phyloP scores from a whole-genome alignment of 2,113 vertebrate species.

The Laticauda laticaudata region DNA sequence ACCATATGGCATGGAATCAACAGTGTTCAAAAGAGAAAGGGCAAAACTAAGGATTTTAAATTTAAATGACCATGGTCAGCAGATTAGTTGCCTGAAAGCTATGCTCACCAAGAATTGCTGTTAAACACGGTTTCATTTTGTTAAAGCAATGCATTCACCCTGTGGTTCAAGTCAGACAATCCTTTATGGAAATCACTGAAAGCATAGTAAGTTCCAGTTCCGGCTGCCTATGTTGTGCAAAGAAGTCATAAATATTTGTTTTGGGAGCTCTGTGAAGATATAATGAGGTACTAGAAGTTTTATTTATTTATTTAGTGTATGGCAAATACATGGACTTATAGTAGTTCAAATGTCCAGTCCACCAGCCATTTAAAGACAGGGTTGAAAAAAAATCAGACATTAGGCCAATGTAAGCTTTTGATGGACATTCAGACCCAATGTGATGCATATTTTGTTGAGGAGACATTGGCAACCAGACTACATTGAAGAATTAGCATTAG shows the following conservation, averaged over 20 bases:
- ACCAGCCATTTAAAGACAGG: too few relatives aligned
- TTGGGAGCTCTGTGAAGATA: not conserved
- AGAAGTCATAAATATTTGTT: not conserved
- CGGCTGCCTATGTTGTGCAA: not conserved
- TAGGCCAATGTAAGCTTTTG: too few relatives aligned
- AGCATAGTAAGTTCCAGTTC: not conserved
- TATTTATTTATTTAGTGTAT: too few relatives aligned
- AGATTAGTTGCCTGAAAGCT: not conserved
- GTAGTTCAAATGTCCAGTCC: too few relatives aligned
- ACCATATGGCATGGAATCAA: not conserved
- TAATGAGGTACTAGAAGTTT: not conserved
- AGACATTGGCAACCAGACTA: too few relatives aligned
- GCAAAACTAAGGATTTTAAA: slow-evolving; percentile 9
- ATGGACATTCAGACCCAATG: too few relatives aligned
- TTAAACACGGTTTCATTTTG: not conserved
- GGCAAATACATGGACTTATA: too few relatives aligned
- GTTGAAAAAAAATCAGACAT: too few relatives aligned
- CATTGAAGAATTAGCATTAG: not conserved
- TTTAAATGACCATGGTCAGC: not conserved
- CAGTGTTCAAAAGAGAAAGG: slow-evolving; percentile 36
- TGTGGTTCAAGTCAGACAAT: not conserved
- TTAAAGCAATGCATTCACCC: not conserved
- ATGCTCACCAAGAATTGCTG: not conserved
- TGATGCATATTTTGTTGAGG: too few relatives aligned
- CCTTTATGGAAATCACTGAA: not conserved